These are phyloP conservation scores for Acronicta aceris DNA, from an alignment of 2,888 invertebrate genomes.

Conservation along the genomic window DNA sequence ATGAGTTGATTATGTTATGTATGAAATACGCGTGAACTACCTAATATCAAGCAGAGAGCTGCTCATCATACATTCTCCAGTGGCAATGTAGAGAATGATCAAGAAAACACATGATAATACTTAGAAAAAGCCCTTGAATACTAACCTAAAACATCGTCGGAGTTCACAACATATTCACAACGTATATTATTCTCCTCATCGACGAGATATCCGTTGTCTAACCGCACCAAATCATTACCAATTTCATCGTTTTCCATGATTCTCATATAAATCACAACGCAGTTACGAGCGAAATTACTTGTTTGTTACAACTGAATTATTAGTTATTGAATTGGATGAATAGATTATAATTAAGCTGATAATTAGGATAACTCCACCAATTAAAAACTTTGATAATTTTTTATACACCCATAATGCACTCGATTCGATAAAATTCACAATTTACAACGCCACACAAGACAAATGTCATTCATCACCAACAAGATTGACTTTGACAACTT, in stretches of 20 bases:
- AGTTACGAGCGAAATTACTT: slow-evolving; percentile 22
- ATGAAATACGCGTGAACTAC: no score
- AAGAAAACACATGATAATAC: neutral
- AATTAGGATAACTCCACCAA: no score
- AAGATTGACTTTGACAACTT: no score
- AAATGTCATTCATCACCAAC: no score
- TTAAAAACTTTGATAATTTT: neutral
- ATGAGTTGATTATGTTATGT: no score
- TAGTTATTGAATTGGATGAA: neutral
- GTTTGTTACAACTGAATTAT: neutral
- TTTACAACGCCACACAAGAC: no score
- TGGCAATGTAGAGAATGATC: no score
- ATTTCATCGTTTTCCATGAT: slow-evolving; percentile 90
- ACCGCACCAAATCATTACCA: slow-evolving; percentile 88
- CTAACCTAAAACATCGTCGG: slow-evolving; percentile 84
- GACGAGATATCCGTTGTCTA: slow-evolving; percentile 81
- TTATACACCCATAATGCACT: no score
- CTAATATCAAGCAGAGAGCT: no score
- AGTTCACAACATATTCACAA: slow-evolving; percentile 78
- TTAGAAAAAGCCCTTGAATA: slow-evolving; percentile 15
- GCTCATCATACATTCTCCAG: no score
- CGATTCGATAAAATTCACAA: no score
- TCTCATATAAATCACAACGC: slow-evolving; percentile 30
- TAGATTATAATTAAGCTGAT: no score
- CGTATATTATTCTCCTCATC: slow-evolving; percentile 78